A percentile compares a stretch with the other conserved stretches of the same genome.
Evolutionary conservation across 2,888 invertebrate species (phyloP).

Genomic region (Apotomis capreana): DNA sequence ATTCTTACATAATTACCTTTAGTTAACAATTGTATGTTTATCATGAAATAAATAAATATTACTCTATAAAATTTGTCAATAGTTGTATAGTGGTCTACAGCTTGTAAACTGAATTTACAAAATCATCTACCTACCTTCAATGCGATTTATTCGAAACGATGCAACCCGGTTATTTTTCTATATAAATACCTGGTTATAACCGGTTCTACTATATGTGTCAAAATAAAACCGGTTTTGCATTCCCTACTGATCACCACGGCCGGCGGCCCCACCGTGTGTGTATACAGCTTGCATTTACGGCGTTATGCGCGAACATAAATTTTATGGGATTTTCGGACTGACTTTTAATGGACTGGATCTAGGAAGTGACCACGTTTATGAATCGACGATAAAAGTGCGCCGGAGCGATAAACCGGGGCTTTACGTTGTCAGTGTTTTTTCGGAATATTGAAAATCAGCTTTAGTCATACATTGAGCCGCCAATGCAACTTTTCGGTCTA

Average conservation of each 20-base stretch:
- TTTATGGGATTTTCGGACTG: conserved; percentile 70
- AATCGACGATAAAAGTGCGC: conserved; percentile 53
- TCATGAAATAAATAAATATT: too few species aligned
- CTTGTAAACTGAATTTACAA: too few species aligned
- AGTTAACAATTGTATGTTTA: too few species aligned
- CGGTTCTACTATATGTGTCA: too few species aligned
- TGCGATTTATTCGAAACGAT: background rate
- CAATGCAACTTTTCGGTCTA: background rate
- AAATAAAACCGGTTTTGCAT: too few species aligned
- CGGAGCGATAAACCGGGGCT: conserved; percentile 40
- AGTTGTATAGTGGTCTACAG: too few species aligned
- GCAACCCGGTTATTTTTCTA: too few species aligned
- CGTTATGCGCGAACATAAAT: conserved; percentile 71
- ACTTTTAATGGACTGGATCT: conserved; percentile 65
- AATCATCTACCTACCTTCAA: too few species aligned
- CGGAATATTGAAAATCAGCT: conserved; percentile 4
- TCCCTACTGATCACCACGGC: background rate
- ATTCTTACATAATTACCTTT: too few species aligned
- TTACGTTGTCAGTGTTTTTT: conserved; percentile 31
- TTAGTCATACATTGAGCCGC: background rate
- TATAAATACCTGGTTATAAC: too few species aligned
- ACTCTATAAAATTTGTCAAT: too few species aligned
- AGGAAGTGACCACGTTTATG: conserved; percentile 62
- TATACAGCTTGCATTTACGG: conserved; percentile 71
- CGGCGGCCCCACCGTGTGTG: background rate